Base-by-base conservation (phyloP, 2,113 vertebrate genomes). In the Clinocottus analis region DNA sequence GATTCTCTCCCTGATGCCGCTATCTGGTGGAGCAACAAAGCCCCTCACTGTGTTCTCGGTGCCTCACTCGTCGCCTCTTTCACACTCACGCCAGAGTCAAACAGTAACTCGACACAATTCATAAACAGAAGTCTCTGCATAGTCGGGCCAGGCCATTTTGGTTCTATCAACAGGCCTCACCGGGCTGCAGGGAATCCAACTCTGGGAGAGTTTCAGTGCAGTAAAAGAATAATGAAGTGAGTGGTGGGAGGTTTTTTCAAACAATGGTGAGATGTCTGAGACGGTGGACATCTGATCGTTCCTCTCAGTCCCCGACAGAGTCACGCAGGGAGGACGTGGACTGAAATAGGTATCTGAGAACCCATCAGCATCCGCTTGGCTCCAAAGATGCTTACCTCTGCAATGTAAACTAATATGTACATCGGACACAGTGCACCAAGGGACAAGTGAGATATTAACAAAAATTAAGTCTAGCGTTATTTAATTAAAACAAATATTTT, bases 101-200 rank as follows among this genome's bases (percentile, higher is more conserved):
- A 60, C 5, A 53, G 85, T 84, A 88, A 91, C 71, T 76, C 23
- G 79, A 91, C 69, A 77, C 87, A 77, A 59, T 67, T 55, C 29
- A 60, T 72, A 85, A 87, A 87, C 84, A 81, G 35, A 61, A 71
- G 75, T 77, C 67, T 76, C 43, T 56, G 62, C 67, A 35, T 79
- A 39, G 74, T 74, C 62, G 55, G 79, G 55, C 19, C 55, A 0
- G 63, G 43, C 60, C 62, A 31, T 70, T 87, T 80, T 6, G 31
- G 62, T 74, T 88, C 77, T 23, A 21, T 89, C 85, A 84, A 71
- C 75, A 69, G 60, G 29, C 71, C 78, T 80, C 81, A 60, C 56
- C 33, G 61, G 75, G 80, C 70, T 58, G 72, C 59, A 27, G 72
- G 72, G 78, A 80, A 83, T 79, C 79, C 4, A 70, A 68, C 82